phyloP scores from a whole-genome alignment of 2,797 vertebrate genomes.

The Anas bernieri region DNA sequence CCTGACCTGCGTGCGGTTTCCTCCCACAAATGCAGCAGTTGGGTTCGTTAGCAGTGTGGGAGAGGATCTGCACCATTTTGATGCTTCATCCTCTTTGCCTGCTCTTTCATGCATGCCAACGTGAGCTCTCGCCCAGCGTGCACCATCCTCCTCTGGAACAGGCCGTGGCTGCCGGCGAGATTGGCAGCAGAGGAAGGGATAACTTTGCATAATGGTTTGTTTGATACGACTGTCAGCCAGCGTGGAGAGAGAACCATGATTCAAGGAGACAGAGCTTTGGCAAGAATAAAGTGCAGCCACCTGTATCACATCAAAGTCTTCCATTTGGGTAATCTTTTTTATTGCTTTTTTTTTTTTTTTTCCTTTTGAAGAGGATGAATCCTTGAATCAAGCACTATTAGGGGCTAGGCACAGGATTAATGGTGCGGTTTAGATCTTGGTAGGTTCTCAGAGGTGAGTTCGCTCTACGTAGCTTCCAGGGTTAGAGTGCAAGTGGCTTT shows the following conservation, averaged over 20 bases:
- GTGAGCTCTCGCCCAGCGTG: neutral
- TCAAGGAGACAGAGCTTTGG: neutral
- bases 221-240: neutral
- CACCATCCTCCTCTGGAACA: neutral
- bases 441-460: neutral
- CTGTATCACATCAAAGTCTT: neutral
- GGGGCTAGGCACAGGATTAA: neutral
- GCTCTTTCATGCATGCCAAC: neutral
- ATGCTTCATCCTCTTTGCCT: neutral
- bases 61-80: neutral
- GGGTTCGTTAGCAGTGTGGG: neutral
- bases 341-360: neutral
- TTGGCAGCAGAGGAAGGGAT: neutral
- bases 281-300: neutral
- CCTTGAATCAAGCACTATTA: neutral
- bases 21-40: neutral
- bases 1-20: rapidly evolving
- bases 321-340: neutral
- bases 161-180: neutral
- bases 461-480: neutral
- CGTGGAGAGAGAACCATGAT: neutral
- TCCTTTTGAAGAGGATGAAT: neutral
- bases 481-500: neutral
- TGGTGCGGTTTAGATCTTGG: neutral
- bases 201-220: neutral